A percentile compares a stretch with the other conserved stretches of the same genome.
Evolutionary conservation across 2,113 vertebrate genomes (phyloP).

Genomic region (Solea solea): DNA sequence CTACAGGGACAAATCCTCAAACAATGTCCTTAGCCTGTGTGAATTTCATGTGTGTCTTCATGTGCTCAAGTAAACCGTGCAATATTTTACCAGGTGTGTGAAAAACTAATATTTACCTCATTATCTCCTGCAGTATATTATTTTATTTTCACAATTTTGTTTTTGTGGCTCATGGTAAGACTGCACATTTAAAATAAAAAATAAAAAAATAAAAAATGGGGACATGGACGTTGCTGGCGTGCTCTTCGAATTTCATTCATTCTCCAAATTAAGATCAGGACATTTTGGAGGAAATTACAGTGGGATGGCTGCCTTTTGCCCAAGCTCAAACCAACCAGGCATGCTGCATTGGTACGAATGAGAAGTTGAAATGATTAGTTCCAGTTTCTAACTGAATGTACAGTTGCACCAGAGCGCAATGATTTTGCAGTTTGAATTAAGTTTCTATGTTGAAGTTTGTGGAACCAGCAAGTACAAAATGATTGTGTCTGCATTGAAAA

Average conservation of each 20-base stretch:
- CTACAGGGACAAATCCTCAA: conserved; percentile 37
- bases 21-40: conserved; percentile 9
- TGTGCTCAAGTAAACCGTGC: not conserved
- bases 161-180: conserved; percentile 13
- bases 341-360: too few species aligned
- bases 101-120: conserved; percentile 33
- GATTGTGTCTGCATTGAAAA: too few species aligned
- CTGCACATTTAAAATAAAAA: conserved; percentile 23
- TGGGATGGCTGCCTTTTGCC: too few species aligned
- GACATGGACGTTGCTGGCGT: conserved; percentile 41
- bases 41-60: not conserved
- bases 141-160: conserved; percentile 7
- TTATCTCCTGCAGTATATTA: conserved; percentile 24
- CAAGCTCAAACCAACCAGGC: too few species aligned
- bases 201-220: conserved; percentile 26
- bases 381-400: too few species aligned
- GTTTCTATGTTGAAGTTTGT: too few species aligned
- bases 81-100: not conserved
- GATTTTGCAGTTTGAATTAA: too few species aligned
- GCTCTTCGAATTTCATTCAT: conserved; percentile 31
- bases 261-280: conserved; percentile 2
- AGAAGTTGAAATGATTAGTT: too few species aligned
- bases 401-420: too few species aligned
- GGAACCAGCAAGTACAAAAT: too few species aligned
- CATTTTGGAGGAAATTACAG: too few species aligned